Evolutionary conservation across 1,140 invertebrate genomes (phyloP), one percentile per base, ranked within the genome.

Genomic region (Chironomus striatipennis): DNA sequence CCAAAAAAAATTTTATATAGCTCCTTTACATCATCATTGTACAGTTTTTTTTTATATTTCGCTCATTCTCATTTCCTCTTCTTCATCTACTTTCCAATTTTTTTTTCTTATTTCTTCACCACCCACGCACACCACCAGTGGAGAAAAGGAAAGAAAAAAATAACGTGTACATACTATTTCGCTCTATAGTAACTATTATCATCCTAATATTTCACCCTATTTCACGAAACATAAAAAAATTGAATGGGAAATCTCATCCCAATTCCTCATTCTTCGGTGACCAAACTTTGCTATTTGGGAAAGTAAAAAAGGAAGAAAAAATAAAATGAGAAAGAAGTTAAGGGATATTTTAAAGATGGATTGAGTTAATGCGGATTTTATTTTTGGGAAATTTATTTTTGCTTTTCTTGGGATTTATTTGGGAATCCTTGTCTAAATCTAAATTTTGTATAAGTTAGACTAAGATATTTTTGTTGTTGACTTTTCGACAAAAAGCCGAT

Each of bases 201-300:
- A 70, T 70, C 65, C 65, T 70, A 70, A 70, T 70, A 70, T 70
- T 70, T 70, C 65, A 70, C 65, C 65, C 65, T 70, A 70, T 70
- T 70, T 21, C 17, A 70, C 17, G 20, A 70, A 70, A 70, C 20
- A 70, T 70, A 70, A 70, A 70, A 70, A 70, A 70, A 18, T 34
- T 34, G 24, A 5, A 34, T 34, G 24, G 24, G 24, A 34, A 57
- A 57, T 12, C 47, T 57, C 47, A 57, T n/a, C 47, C 47, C 9
- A 10, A n/a, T 57, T 57, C 7, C 24, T 34, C 24, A 34, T 34
- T 1, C 24, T 34, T 34, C 24, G 24, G 24, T 34, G 24, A 34
- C 24, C 24, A 34, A 34, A 34, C 24, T 34, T 34, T 34, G 24
- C 24, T 34, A 5, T 34, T 34, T 34, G 1, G 24, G 24, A 34